A percentile compares a stretch with the other conserved stretches of the same genome.
Evolutionary conservation across 2,797 vertebrate species (phyloP).

Genomic region (Eremophila alpestris): DNA sequence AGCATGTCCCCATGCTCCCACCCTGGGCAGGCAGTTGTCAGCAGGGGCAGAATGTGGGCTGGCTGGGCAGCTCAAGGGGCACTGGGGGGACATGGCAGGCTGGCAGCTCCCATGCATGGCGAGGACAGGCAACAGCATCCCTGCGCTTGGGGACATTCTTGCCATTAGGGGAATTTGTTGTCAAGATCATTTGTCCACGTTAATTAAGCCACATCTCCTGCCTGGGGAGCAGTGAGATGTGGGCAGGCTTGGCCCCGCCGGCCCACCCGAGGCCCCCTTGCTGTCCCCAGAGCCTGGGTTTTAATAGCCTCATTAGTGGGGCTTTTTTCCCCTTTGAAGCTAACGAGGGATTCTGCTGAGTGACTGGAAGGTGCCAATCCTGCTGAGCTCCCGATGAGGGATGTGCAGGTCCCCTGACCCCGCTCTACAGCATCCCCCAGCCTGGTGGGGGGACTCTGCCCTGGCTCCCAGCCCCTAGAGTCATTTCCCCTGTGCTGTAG

Average conservation of each 20-base stretch:
- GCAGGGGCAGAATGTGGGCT: fast-evolving
- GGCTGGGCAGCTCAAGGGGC: fast-evolving
- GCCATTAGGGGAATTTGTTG: not conserved
- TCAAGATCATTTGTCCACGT: not conserved
- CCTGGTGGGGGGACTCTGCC: not conserved
- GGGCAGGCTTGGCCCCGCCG: not conserved
- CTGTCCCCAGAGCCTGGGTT: not conserved
- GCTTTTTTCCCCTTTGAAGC: slow-evolving; percentile 21
- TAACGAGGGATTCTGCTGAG: not conserved
- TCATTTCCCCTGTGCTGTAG: fast-evolving
- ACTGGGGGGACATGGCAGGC: not conserved
- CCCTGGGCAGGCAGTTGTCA: fast-evolving
- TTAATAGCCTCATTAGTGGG: slow-evolving; percentile 49
- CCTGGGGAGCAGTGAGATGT: not conserved
- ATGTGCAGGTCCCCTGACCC: not conserved
- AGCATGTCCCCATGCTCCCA: fast-evolving
- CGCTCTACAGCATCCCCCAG: not conserved
- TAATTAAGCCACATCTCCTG: not conserved
- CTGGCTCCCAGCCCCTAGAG: fast-evolving
- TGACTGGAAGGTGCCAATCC: not conserved
- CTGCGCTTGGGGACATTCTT: not conserved
- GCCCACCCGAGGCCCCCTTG: not conserved
- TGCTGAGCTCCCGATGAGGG: fast-evolving
- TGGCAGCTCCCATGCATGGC: not conserved
- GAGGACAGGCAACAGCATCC: not conserved